Conservation (phyloP, 1,140 invertebrate species). For the Drosophila pachea region DNA sequence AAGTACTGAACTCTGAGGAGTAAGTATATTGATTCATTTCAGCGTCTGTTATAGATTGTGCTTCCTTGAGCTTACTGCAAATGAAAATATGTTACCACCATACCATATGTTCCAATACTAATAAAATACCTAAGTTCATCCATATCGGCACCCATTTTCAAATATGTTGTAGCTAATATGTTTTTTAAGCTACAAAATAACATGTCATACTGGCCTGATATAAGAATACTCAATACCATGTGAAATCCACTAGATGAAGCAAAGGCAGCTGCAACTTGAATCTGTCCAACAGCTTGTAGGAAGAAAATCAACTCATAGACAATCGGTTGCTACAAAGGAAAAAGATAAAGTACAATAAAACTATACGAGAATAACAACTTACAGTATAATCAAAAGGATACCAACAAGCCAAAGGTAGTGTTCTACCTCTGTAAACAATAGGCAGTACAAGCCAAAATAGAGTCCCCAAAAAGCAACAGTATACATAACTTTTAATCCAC, state of each 20-base stretch:
- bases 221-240: slow-evolving; percentile 59
- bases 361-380: neutral
- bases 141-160: slow-evolving; percentile 44
- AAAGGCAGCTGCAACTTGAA: slow-evolving; percentile 68
- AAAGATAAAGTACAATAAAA: neutral
- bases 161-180: slow-evolving; percentile 62
- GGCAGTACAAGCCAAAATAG: slow-evolving; percentile 70
- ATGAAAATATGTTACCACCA: neutral
- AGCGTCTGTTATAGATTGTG: slow-evolving; percentile 45
- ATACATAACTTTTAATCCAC: slow-evolving; percentile 67
- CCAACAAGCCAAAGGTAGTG: slow-evolving; percentile 70
- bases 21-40: slow-evolving; percentile 63
- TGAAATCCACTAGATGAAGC: slow-evolving; percentile 64
- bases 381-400: slow-evolving; percentile 75
- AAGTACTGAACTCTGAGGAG: slow-evolving; percentile 37
- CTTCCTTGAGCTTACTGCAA: slow-evolving; percentile 38
- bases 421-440: slow-evolving; percentile 59
- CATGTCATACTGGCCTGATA: slow-evolving; percentile 73
- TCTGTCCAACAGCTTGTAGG: slow-evolving; percentile 64
- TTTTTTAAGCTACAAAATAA: slow-evolving; percentile 72
- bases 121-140: slow-evolving; percentile 34
- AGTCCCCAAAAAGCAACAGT: slow-evolving; percentile 65
- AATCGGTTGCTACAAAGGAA: slow-evolving; percentile 54
- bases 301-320: slow-evolving; percentile 65
- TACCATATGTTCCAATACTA: neutral